These are phyloP conservation scores for Pygoscelis adeliae DNA, from an alignment of 2,113 vertebrate species.

Conservation along the genomic window DNA sequence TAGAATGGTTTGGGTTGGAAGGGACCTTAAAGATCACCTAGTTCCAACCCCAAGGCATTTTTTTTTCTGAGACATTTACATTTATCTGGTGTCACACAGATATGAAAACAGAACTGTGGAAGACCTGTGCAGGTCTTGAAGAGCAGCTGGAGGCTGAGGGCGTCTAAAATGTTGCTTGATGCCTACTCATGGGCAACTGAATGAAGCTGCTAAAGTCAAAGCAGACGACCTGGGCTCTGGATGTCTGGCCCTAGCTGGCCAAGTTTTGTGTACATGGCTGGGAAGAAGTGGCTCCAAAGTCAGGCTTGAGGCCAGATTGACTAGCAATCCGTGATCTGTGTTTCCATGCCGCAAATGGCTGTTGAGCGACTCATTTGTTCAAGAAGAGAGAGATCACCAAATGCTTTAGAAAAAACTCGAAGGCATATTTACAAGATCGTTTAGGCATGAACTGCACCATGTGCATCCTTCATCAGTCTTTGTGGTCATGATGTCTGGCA, in stretches of 20 bases:
- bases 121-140: neutral
- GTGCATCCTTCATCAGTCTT: neutral
- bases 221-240: fast-evolving
- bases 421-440: neutral
- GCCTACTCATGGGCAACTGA: neutral
- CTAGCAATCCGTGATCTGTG: neutral
- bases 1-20: neutral
- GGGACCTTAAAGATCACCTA: neutral
- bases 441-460: neutral
- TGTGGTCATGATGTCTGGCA: neutral
- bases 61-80: neutral
- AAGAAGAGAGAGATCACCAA: neutral
- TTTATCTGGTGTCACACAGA: neutral
- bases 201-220: neutral
- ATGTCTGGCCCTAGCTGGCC: neutral
- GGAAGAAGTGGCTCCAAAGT: neutral
- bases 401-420: neutral
- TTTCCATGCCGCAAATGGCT: neutral
- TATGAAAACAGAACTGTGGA: neutral
- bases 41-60: neutral
- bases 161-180: neutral
- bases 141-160: neutral
- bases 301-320: neutral
- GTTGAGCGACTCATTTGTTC: neutral
- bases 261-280: neutral